A percentile compares a stretch with the other conserved stretches of the same genome.
phyloP scores from a whole-genome alignment of 2,797 vertebrate species.

The Meriones psammophilus region DNA sequence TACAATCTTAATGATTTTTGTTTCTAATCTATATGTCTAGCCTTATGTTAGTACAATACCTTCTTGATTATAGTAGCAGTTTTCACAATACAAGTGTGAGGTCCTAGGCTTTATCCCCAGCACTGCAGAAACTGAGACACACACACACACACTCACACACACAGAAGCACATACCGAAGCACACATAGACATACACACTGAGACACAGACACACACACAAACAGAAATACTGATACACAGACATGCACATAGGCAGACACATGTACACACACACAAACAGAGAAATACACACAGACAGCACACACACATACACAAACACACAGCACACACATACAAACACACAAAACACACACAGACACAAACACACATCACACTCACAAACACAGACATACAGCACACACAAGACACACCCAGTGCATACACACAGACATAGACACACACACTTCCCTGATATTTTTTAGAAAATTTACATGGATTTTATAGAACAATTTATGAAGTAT shows the following conservation, averaged over 20 bases:
- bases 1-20: constrained; percentile 25
- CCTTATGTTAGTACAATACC: not conserved
- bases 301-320: too few species aligned
- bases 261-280: too few species aligned
- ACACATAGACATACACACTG: not conserved
- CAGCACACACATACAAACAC: not conserved
- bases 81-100: constrained; percentile 1
- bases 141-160: too few species aligned
- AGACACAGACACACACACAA: not conserved
- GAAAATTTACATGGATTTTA: not conserved
- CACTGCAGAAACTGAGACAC: too few species aligned
- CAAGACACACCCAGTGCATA: too few species aligned
- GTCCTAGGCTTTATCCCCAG: not conserved
- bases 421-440: not conserved
- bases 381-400: not conserved
- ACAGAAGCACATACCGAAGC: too few species aligned
- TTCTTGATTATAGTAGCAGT: not conserved
- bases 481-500: not conserved
- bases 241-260: not conserved
- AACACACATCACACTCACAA: not conserved
- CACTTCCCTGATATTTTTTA: not conserved
- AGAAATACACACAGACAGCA: not conserved
- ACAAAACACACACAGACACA: not conserved
- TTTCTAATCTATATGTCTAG: not conserved
- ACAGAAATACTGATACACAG: not conserved